Evolutionary conservation across 2,888 invertebrate species (phyloP), one percentile per base, ranked within the genome.

Genomic region (Chrysodeixis includens): DNA sequence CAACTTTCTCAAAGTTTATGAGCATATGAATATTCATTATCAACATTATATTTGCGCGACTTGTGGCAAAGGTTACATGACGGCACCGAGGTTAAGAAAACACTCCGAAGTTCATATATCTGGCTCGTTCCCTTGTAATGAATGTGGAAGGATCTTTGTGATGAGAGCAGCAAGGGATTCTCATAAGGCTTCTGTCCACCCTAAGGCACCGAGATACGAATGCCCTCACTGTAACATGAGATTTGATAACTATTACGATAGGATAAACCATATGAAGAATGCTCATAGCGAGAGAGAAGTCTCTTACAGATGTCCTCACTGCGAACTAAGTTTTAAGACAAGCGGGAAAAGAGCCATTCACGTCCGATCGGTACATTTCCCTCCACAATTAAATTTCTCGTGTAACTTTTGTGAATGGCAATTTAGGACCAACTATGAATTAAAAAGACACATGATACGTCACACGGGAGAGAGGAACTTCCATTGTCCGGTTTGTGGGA

Each of bases 11-110:
- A 93, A 93, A 81, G 83, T 95, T 0, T 94, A 94, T 71, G 93
- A 94, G 66, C 94, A 95, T 49, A 94, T 94, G 93, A 94, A 94
- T 59, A 66, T 85, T 0, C 94, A 95, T 68, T 94, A 94, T 35
- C 94, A 94, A 69, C 91, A 94, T 76, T 93, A 93, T 26, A 94
- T 94, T 52, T 95, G 94, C 69, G 86, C 93, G 0, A 92, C 86
- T 4, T 95, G 94, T 63, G 94, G 94, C 0, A 94, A 94, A 71
- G 94, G 93, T 0, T 95, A 90, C 62, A 93, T 94, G 93, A 93
- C 94, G 0, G 92, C 90, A 1, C 88, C 88, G 0, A 85, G 94
- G 20, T 63, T 94, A 60, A 87, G 93, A n/a, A 94, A 93, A 74
- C 94, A 95, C 78, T 90, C 91, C 0, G 93, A 93, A 78, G 90